Conservation (phyloP, 2,113 vertebrate species). For the Catharus fuscescens region DNA sequence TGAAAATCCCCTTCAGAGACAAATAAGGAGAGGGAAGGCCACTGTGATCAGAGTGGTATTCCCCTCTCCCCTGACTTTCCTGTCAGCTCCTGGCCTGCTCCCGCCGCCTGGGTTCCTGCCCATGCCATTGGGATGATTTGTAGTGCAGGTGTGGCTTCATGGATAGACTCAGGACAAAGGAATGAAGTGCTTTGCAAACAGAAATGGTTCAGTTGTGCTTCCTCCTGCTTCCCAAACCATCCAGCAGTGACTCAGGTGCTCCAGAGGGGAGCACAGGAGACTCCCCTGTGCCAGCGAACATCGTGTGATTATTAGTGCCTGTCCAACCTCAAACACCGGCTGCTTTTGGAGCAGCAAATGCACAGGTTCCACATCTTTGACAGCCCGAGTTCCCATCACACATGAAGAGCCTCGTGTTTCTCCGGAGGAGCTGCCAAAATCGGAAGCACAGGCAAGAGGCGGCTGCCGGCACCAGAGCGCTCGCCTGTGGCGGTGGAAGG, state of each 20-base stretch:
- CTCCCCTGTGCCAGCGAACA: accelerated
- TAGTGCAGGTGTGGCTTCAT: not conserved
- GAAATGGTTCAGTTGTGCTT: accelerated
- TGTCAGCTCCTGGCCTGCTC: accelerated
- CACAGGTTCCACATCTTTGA: accelerated
- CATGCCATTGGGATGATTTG: accelerated
- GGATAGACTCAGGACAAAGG: not conserved
- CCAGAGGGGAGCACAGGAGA: not conserved
- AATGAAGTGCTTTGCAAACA: not conserved
- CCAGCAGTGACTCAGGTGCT: not conserved
- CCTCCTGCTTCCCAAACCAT: not conserved
- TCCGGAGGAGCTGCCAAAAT: not conserved
- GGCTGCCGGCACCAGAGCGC: not conserved
- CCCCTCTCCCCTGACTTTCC: not conserved
- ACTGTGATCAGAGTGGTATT: accelerated
- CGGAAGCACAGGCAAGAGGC: not conserved
- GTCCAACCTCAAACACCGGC: not conserved
- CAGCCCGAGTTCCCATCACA: not conserved
- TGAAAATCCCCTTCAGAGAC: slow-evolving; percentile 70
- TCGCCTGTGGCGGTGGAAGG: not conserved
- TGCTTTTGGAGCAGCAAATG: not conserved
- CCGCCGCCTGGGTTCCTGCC: not conserved
- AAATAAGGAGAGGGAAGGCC: slow-evolving; percentile 71
- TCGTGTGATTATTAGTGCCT: accelerated
- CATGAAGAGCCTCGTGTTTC: not conserved